These are phyloP conservation scores for Amphiprion clarkii DNA, from an alignment of 2,797 vertebrate genomes.

Conservation along the genomic window DNA sequence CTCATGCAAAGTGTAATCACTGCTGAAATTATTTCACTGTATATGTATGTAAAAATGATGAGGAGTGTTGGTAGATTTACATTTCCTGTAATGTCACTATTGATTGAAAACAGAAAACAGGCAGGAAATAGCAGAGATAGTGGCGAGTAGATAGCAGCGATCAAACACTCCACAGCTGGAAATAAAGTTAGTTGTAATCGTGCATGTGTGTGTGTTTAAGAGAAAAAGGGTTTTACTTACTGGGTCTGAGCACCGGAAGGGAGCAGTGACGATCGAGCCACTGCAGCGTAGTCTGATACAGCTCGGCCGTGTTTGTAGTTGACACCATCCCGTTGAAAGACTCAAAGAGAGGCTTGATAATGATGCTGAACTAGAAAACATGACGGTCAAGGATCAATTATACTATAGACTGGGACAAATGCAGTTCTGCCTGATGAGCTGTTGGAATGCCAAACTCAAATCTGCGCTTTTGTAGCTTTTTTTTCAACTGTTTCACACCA, in stretches of 20 bases:
- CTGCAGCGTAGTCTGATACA: slow-evolving; percentile 89
- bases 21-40: not conserved
- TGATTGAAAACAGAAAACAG: not conserved
- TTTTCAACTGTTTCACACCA: not conserved
- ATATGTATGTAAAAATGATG: not conserved
- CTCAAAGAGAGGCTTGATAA: slow-evolving; percentile 97
- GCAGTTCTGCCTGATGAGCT: not conserved
- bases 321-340: slow-evolving; percentile 94
- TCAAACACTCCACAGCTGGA: not conserved
- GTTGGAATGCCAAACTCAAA: not conserved
- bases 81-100: slow-evolving; percentile 17
- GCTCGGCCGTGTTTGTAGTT: slow-evolving; percentile 89
- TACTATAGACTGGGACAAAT: not conserved
- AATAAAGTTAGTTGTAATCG: not conserved
- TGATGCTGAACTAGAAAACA: slow-evolving; percentile 91
- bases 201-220: not conserved
- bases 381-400: slow-evolving; percentile 82
- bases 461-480: not conserved
- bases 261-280: slow-evolving; percentile 96
- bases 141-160: not conserved
- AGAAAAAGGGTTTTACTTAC: slow-evolving; percentile 83
- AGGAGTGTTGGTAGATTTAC: not conserved
- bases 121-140: slow-evolving; percentile 13
- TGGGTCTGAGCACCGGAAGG: slow-evolving; percentile 92
- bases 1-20: not conserved